Base-by-base conservation (phyloP, 2,888 invertebrate species). In the Carcina quercana region DNA sequence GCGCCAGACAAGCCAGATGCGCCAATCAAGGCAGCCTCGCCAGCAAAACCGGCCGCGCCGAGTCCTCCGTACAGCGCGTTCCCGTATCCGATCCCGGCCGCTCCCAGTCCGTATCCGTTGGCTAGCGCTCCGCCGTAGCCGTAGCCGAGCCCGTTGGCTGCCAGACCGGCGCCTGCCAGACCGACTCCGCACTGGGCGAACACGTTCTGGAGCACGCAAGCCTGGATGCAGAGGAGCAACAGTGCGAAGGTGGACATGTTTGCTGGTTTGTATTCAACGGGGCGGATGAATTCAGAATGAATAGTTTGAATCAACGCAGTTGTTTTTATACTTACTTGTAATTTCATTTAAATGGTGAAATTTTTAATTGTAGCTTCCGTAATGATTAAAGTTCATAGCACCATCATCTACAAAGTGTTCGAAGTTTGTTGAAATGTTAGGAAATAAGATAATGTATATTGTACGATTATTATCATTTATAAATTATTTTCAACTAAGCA, bases 171-270 rank as follows among this genome's bases (percentile, higher is more conserved):
- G 8, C 7, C 8, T 8, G 26, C 12, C 5, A 6, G n/a, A 25
- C 25, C 19, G 13, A 14, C 13, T 8, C 21, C 22, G 22, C 11
- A 22, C 5, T n/a, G n/a, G n/a, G n/a, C n/a, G n/a, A n/a, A n/a
- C n/a, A n/a, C 10, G 10, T 63, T 63, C 46, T 62, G 57, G 31
- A 43, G 36, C 28, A 59, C 39, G 44, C 49, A 53, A 34, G 48
- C 55, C 37, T 57, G 53, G 37, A 49, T 30, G 49, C 52, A 57
- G 32, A 62, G 26, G 3, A 58, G 25, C n/a, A 59, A 25, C 30
- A 60, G 35, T 6, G 48, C 39, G 30, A 58, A 53, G 32, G 48
- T 20, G 41, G 51, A 50, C 59, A 60, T 63, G 37, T 38, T 51
- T 30, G 25, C 22, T 35, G 19, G 26, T 28, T 24, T 11, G 32